Conservation (phyloP, 2,113 vertebrate genomes). For the Micromys minutus region DNA sequence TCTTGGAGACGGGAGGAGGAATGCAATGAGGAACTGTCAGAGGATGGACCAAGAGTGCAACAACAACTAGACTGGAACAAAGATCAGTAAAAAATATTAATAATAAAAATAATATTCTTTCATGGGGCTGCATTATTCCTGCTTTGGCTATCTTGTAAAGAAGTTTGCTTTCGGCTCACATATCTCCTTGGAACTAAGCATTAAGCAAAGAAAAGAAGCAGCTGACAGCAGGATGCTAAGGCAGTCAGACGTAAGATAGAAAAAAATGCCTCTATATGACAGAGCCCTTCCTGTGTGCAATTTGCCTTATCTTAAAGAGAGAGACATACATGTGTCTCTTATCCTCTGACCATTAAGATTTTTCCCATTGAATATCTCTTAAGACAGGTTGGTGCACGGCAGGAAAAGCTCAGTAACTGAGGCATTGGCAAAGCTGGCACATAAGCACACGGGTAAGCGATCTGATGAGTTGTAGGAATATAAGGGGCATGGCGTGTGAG, state of each 20-base stretch:
- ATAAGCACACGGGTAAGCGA: not conserved
- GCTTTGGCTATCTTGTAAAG: not conserved
- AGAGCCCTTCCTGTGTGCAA: not conserved
- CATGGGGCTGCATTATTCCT: not conserved
- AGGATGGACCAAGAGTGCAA: too few species aligned
- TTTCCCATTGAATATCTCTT: not conserved
- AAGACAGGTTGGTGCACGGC: not conserved
- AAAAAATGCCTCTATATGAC: not conserved
- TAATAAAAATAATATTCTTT: too few species aligned
- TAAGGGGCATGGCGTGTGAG: not conserved
- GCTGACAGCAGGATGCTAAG: not conserved
- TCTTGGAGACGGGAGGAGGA: too few species aligned
- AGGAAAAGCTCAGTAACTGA: not conserved
- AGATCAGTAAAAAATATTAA: too few species aligned
- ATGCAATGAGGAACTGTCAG: too few species aligned
- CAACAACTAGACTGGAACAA: too few species aligned
- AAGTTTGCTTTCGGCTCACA: not conserved
- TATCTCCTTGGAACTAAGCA: not conserved
- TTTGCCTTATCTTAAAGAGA: too few species aligned
- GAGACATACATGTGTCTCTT: fast-evolving
- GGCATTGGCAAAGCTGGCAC: not conserved
- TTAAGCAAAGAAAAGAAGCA: not conserved
- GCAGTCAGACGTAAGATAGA: not conserved
- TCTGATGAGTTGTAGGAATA: too few species aligned
- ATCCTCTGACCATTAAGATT: not conserved